Evolutionary conservation across 1,140 invertebrate genomes (phyloP).

Genomic region (Drosophila sp.): DNA sequence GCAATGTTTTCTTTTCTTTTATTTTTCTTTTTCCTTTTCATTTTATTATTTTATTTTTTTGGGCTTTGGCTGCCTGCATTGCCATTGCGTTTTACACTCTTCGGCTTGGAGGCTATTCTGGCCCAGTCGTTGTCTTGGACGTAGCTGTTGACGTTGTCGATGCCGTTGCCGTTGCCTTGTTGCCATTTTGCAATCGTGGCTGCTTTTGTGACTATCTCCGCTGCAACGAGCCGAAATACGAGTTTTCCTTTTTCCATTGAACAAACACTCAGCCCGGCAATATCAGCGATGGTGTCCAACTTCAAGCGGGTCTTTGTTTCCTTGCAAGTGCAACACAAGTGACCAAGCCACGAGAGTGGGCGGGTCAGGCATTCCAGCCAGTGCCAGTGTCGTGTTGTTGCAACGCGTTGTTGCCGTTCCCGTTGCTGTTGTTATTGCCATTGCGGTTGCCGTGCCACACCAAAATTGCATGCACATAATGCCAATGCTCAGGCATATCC

Average conservation of each 20-base stretch:
- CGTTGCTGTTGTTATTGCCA: neutral
- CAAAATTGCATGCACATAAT: constrained; percentile 65
- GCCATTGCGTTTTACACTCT: constrained; percentile 69
- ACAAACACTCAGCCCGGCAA: constrained; percentile 49
- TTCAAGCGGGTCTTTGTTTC: constrained; percentile 18
- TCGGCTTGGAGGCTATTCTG: constrained; percentile 60
- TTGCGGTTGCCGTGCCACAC: constrained; percentile 32
- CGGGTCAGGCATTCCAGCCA: constrained; percentile 46
- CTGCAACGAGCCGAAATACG: constrained; percentile 53
- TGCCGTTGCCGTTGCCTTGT: neutral
- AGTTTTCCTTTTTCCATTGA: constrained; percentile 62
- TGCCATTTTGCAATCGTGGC: constrained; percentile 33
- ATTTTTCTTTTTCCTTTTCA: constrained; percentile 19
- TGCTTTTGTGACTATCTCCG: constrained; percentile 66
- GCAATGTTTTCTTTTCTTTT: constrained; percentile 28
- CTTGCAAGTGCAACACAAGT: constrained; percentile 61
- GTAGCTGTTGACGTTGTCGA: too few relatives aligned
- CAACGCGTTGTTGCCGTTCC: neutral
- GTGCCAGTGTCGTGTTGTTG: constrained; percentile 15
- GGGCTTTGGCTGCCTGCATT: constrained; percentile 27
- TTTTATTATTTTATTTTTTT: neutral
- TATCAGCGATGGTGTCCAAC: constrained; percentile 67
- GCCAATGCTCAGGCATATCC: constrained; percentile 64
- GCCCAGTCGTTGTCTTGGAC: neutral
- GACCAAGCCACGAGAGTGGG: constrained; percentile 61